These are phyloP conservation scores for Eupithecia dodoneata DNA, from an alignment of 2,888 invertebrate species.

Conservation along the genomic window DNA sequence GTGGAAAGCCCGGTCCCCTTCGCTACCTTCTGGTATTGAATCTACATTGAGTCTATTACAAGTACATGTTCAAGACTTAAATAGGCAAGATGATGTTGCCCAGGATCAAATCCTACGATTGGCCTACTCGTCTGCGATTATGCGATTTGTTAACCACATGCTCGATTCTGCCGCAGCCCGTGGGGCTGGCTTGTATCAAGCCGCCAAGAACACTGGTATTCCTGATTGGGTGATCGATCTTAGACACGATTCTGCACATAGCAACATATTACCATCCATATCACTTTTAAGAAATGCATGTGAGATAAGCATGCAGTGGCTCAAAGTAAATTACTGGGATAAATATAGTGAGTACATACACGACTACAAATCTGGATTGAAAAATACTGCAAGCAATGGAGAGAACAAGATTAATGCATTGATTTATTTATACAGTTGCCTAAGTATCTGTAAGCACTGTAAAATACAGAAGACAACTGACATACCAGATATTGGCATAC, in stretches of 20 bases:
- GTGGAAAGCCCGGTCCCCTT: conserved; percentile 85
- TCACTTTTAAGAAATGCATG: conserved; percentile 86
- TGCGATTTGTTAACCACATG: conserved; percentile 87
- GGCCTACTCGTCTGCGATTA: conserved; percentile 86
- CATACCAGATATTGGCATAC: conserved; percentile 65
- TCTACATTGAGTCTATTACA: conserved; percentile 84
- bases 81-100: conserved; percentile 49
- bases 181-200: conserved; percentile 81
- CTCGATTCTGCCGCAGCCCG: conserved; percentile 82
- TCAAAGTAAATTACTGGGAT: conserved; percentile 87
- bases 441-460: conserved; percentile 71
- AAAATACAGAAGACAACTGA: conserved; percentile 70
- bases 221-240: conserved; percentile 92
- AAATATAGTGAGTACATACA: conserved; percentile 78
- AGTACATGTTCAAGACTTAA: conserved; percentile 73
- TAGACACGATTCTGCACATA: conserved; percentile 91
- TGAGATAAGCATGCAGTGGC: conserved; percentile 86
- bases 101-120: conserved; percentile 79
- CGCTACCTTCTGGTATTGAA: conserved; percentile 85
- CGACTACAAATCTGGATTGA: conserved; percentile 69
- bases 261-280: conserved; percentile 86
- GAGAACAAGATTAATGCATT: conserved; percentile 62
- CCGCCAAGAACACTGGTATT: conserved; percentile 86
- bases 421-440: conserved; percentile 68
- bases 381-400: conserved; percentile 52